A percentile compares a stretch with the other conserved stretches of the same genome.
phyloP scores from a whole-genome alignment of 1,140 invertebrate species.

The Mizuhopecten yessoensis region DNA sequence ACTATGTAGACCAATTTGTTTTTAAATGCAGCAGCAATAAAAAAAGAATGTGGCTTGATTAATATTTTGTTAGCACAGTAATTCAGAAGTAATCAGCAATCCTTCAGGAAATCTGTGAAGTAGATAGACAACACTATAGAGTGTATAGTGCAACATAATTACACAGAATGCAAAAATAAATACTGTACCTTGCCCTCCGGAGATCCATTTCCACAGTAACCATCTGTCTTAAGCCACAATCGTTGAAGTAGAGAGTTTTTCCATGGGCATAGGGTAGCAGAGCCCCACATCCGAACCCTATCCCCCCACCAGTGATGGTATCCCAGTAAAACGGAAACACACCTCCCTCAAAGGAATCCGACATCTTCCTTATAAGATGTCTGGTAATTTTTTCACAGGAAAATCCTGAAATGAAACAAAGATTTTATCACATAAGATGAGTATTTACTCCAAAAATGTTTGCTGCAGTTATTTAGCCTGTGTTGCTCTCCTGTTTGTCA shows the following conservation, averaged over 20 bases:
- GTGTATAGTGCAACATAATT: too few relatives aligned
- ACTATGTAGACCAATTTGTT: too few relatives aligned
- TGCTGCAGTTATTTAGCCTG: too few relatives aligned
- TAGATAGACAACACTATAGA: too few relatives aligned
- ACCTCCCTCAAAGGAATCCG: conserved; percentile 84
- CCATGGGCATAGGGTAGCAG: conserved; percentile 83
- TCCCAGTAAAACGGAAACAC: conserved; percentile 80
- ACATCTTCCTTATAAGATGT: conserved; percentile 75
- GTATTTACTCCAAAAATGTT: too few relatives aligned
- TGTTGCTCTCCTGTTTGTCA: too few relatives aligned
- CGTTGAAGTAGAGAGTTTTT: conserved; percentile 84
- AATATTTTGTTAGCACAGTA: too few relatives aligned
- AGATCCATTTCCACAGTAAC: conserved; percentile 83
- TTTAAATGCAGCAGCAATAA: too few relatives aligned
- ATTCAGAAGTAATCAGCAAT: too few relatives aligned
- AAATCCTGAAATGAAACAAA: conserved; percentile 70
- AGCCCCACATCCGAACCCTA: conserved; percentile 83
- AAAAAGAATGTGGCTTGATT: too few relatives aligned
- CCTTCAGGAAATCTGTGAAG: too few relatives aligned
- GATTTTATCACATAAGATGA: neutral
- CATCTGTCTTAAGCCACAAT: conserved; percentile 83
- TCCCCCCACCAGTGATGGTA: conserved; percentile 82
- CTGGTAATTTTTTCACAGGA: conserved; percentile 74
- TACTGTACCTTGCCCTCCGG: conserved; percentile 61
- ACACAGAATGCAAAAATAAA: too few relatives aligned